phyloP scores from a whole-genome alignment of 1,140 invertebrate genomes.

The Trichomalopsis sarcophagae region DNA sequence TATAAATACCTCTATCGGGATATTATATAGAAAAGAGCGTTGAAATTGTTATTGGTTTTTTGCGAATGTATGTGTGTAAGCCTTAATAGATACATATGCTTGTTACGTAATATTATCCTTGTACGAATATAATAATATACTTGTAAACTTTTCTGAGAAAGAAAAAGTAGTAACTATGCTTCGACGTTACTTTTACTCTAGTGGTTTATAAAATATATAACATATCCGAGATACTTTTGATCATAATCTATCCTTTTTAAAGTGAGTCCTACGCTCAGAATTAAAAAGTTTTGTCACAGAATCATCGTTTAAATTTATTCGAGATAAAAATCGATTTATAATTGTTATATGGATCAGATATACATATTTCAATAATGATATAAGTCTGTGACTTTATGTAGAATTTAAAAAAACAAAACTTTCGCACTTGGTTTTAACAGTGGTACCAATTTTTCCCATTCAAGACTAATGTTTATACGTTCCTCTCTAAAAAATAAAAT shows the following conservation, averaged over 20 bases:
- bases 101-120: neutral
- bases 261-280: no score
- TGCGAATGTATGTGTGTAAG: neutral
- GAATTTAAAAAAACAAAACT: neutral
- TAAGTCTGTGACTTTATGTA: no score
- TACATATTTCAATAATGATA: no score
- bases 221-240: neutral
- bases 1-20: neutral
- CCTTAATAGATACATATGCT: neutral
- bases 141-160: slow-evolving; percentile 1
- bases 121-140: neutral
- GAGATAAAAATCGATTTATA: no score
- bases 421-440: neutral
- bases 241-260: no score
- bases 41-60: neutral
- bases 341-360: no score
- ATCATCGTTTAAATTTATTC: neutral
- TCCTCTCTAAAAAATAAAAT: neutral
- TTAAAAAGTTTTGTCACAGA: no score
- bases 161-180: neutral
- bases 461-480: neutral
- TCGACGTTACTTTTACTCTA: neutral
- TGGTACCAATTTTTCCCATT: neutral
- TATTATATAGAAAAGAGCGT: neutral
- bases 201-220: neutral